Evolutionary conservation across 2,888 invertebrate species (phyloP).

Genomic region (Cerceris rybyensis): DNA sequence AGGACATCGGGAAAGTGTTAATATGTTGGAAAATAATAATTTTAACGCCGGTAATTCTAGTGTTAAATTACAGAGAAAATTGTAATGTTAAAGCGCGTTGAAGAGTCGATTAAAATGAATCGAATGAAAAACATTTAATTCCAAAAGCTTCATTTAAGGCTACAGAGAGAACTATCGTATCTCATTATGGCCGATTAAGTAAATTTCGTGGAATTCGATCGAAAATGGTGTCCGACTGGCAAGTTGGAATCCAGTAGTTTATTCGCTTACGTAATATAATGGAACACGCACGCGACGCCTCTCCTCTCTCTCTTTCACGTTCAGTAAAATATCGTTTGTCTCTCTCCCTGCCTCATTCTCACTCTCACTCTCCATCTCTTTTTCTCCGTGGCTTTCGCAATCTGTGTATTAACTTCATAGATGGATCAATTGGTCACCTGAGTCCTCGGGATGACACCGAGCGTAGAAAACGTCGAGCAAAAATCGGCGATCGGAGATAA

Average conservation of each 20-base stretch:
- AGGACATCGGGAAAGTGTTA: no score
- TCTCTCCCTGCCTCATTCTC: constrained; percentile 2
- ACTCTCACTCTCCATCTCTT: constrained; percentile 1
- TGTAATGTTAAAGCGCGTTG: no score
- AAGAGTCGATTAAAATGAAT: no score
- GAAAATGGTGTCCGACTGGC: constrained; percentile 16
- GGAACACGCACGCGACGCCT: constrained; percentile 41
- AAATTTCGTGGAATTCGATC: constrained; percentile 29
- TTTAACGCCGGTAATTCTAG: no score
- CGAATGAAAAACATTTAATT: not conserved
- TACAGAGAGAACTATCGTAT: not conserved
- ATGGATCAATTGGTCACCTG: constrained; percentile 45
- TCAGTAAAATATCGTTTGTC: not conserved
- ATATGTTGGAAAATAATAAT: no score
- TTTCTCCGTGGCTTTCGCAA: constrained; percentile 35
- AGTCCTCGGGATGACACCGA: not conserved
- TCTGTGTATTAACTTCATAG: constrained; percentile 40
- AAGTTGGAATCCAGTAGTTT: constrained; percentile 48
- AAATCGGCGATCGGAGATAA: constrained; percentile 10
- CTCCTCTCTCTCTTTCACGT: not conserved
- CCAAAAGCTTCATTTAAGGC: not conserved
- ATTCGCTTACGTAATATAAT: constrained; percentile 56
- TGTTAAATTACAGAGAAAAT: no score
- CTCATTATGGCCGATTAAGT: constrained; percentile 12
- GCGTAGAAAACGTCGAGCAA: not conserved